Base-by-base conservation (phyloP, 2,888 invertebrate genomes). In the Lamellibrachia columna region DNA sequence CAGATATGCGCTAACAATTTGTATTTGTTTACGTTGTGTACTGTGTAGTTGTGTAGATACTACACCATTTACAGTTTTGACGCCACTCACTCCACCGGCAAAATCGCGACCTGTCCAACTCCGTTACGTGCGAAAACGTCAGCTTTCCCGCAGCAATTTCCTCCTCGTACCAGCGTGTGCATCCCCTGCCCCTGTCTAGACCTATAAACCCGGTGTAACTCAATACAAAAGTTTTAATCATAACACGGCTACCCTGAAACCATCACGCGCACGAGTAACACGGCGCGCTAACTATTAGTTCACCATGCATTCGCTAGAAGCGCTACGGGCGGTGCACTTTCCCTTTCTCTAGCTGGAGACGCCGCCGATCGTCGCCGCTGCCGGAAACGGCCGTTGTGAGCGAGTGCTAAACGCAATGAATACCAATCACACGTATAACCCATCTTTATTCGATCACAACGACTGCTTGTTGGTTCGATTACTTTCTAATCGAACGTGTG, bases 51-150 rank as follows among this genome's bases (percentile, higher is more conserved):
- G 40, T 40, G 40, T 40, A 40, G 40, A 40, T 40, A 40, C 40
- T 40, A 40, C 40, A 40, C 40, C 40, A 40, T 40, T 40, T 40
- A 40, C 40, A 40, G 40, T 40, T 40, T 40, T 40, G 40, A 40
- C 11, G 22, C 75, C 15, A 22, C 75, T 75, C 75, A 22, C 22
- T 22, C 22, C 15, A 75, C 75, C 15, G 11, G 15, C 75, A 75
- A 22, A 22, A 40, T 40, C 40, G 40, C 40, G 40, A 75, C 75
- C 15, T 75, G 75, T 6, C 22, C 75, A 22, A 75, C 75, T 75
- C 22, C 6, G 22, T 22, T 93, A 90, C 92, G 92, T 93, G 93
- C 92, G 91, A 93, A 93, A 93, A 91, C 93, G 93, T 93, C 92
- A 93, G 92, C 92, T 92, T 92, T 93, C 92, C 92, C 75, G 93